Evolutionary conservation across 2,888 invertebrate genomes (phyloP).

Genomic region (Amaurobius ferox): DNA sequence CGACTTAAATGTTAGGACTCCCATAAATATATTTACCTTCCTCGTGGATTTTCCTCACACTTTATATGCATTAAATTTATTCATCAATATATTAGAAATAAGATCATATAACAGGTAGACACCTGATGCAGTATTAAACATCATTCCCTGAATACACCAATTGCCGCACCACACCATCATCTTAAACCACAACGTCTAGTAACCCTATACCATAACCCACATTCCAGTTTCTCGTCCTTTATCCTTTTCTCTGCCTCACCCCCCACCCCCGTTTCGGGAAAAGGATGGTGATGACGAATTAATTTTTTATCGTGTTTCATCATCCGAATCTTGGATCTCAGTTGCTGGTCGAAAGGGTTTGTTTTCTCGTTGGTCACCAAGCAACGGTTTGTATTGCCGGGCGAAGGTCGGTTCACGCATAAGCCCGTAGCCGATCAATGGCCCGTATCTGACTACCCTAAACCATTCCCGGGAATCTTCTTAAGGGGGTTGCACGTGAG

Average conservation of each 20-base stretch:
- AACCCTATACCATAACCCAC: background rate
- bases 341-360: conserved; percentile 37
- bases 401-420: conserved; percentile 40
- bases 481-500: background rate
- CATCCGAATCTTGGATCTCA: conserved; percentile 25
- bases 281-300: conserved; percentile 6
- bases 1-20: too few species aligned
- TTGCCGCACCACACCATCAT: background rate
- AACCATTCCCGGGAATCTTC: background rate
- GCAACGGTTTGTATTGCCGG: conserved; percentile 48
- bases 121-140: too few species aligned
- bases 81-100: too few species aligned
- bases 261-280: background rate
- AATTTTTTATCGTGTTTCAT: conserved; percentile 15
- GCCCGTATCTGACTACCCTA: background rate
- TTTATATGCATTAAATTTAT: too few species aligned
- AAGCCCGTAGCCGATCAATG: conserved; percentile 43
- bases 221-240: background rate
- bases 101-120: too few species aligned
- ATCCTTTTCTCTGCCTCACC: background rate
- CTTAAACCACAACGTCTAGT: too few species aligned
- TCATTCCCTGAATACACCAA: background rate
- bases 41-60: too few species aligned
- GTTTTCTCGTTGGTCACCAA: conserved; percentile 18
- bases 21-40: too few species aligned